Evolutionary conservation across 2,888 invertebrate genomes (phyloP), one percentile per base, ranked within the genome.

Genomic region (Pheosia gnoma): DNA sequence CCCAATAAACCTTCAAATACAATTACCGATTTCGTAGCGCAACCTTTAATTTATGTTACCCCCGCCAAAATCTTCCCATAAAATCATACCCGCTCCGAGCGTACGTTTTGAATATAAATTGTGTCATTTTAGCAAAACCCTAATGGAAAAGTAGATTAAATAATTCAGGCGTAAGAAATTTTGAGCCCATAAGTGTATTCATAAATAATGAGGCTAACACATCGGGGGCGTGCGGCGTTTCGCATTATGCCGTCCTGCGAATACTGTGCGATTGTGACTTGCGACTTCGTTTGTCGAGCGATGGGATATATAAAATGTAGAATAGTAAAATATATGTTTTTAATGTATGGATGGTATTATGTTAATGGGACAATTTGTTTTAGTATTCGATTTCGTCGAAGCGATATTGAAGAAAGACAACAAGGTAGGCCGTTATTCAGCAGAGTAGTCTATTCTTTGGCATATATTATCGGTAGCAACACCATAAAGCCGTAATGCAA

Each of bases 121-220:
- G 89, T 89, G 89, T 90, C 90, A 89, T 91, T 90, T 87, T 80
- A 82, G 80, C 80, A 84, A 89, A 91, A 88, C 89, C 89, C 86
- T 92, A 92, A 93, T 93, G 92, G 92, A 92, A 92, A 91, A 90
- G 87, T 82, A 87, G 90, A 91, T 92, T 92, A 90, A 91, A 92
- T 93, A 91, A 91, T 92, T 90, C 91, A 91, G 75, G 82, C 84
- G 85, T 85, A 90, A 91, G 91, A 88, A 90, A 91, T 91, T 91
- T 90, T 89, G 87, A 87, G 85, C 81, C 87, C 87, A 89, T 91
- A 91, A 91, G 87, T 83, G 84, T 82, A 80, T 91, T 84, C 87
- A 91, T 92, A 92, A 90, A 89, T 91, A 88, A 92, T 87, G 82
- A 86, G 85, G 83, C 86, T 88, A 86, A 86, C 89, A 89, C 87